A percentile compares a stretch with the other conserved stretches of the same genome.
phyloP scores from a whole-genome alignment of 2,113 vertebrate species.

The Cynopterus brachyotis region DNA sequence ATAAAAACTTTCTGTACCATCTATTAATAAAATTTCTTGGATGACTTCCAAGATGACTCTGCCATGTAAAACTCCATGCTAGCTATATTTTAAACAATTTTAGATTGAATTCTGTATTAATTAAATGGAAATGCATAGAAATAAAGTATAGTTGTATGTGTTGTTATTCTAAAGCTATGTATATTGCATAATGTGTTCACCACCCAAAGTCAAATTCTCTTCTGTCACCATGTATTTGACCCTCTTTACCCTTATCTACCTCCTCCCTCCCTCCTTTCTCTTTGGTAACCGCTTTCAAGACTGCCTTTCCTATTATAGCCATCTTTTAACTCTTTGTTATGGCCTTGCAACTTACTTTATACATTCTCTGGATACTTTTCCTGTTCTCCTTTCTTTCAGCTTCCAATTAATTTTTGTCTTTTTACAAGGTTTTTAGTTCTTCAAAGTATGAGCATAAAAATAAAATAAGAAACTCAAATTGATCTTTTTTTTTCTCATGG shows the following conservation, averaged over 20 bases:
- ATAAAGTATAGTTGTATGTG: background rate
- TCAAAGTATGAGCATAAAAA: background rate
- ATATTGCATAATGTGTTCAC: too few species aligned
- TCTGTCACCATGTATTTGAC: too few species aligned
- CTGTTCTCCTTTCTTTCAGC: background rate
- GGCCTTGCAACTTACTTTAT: background rate
- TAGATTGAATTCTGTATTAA: background rate
- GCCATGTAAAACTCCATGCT: background rate
- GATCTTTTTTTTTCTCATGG: background rate
- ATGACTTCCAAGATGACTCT: background rate
- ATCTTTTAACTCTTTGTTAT: background rate
- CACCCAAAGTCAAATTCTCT: too few species aligned
- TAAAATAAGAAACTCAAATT: background rate
- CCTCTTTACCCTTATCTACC: too few species aligned
- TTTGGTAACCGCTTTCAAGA: background rate
- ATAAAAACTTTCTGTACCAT: background rate
- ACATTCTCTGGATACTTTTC: background rate
- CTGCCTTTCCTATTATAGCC: background rate
- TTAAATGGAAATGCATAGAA: constrained; percentile 2
- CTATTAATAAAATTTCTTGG: constrained; percentile 28
- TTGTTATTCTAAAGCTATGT: background rate
- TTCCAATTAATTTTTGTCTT: background rate
- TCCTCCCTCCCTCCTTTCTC: too few species aligned
- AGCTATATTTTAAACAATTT: constrained; percentile 27
- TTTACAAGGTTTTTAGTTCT: background rate